Evolutionary conservation across 1,140 invertebrate species (phyloP), one percentile per base, ranked within the genome.

Genomic region (Sarcophaga bullata): DNA sequence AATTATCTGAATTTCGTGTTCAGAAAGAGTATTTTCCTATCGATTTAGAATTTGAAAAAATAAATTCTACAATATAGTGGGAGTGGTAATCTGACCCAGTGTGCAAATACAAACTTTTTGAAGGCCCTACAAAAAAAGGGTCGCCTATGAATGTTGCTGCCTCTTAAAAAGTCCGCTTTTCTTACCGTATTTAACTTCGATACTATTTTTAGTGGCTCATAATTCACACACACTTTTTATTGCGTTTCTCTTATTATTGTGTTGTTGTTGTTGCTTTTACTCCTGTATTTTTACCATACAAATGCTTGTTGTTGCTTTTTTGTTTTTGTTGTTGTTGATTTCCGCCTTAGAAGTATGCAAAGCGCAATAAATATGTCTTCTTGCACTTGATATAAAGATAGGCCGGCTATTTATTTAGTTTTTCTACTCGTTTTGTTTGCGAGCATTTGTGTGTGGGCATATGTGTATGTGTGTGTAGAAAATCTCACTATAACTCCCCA

Each of bases 301-400:
- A 37, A 4, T 37, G 25, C 25, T 49, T 76, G 46, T 76, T 11
- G 54, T 54, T 48, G 80, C 13, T n/a, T 49, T 49, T 73, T 11
- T 82, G 19, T 76, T 25, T 80, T n/a, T n/a, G n/a, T 48, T 80
- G 58, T 73, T 47, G 68, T 49, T 80, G 19, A 80, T 58, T 78
- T 48, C 75, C 75, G 48, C 48, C 75, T 78, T 58, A 80, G 82
- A 80, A 52, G 68, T 80, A 83, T 83, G 82, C 78, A 83, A 83
- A 84, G 82, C 85, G 87, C 88, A 86, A 89, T 89, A 89, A 89
- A 89, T 88, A 89, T 89, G 88, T 89, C 88, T 86, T 87, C 86
- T 78, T 78, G 85, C 86, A 86, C 86, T 89, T 89, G 88, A 89
- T 89, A 88, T 89, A 89, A 84, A 84, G 83, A 84, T 84, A 81